Evolutionary conservation across 2,113 vertebrate species (phyloP), one percentile per base, ranked within the genome.

Genomic region (Stictonetta naevosa): DNA sequence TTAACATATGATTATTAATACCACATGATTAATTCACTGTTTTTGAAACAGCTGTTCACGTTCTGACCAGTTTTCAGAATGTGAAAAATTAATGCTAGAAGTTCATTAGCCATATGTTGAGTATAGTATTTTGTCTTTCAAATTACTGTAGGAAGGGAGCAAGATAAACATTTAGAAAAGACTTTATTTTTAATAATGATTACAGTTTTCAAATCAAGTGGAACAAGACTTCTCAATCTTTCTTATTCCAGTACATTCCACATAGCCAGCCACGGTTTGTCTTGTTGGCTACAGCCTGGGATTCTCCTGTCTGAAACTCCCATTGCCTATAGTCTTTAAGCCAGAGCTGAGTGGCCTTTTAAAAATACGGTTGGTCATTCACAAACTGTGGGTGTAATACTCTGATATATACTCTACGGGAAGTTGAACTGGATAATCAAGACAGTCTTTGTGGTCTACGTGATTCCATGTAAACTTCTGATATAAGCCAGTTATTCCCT

Each of bases 381-480:
- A 85, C 8, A 82, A 90, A 53, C 31, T 11, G 36, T 79, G 76
- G 48, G 19, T 42, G 42, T 78, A 77, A 48, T 81, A 34, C 46
- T 92, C 44, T 76, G 42, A 20, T 38, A 19, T 36, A 12, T 38
- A 34, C n/a, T 23, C 38, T 80, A 23, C 20, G 75, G 64, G 63
- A 91, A 77, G 76, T 93, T 52, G 92, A 77, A 93, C 80, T 14
- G 18, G 75, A 86, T 75, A 83, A 56, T 95, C 86, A 1, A 77
- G 92, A 50, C 26, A 36, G 18, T 59, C 55, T 3, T 68, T 26
- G 80, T 63, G 29, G 36, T 90, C 66, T 92, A 5, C n/a, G 13
- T 63, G 56, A 81, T 59, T 93, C n/a, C 2, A 2, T 76, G 53
- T 77, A 86, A 83, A 88, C 50, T 80, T 76, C 73, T 90, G n/a